phyloP scores from a whole-genome alignment of 2,797 vertebrate species.

The Notolepis coatsorum region DNA sequence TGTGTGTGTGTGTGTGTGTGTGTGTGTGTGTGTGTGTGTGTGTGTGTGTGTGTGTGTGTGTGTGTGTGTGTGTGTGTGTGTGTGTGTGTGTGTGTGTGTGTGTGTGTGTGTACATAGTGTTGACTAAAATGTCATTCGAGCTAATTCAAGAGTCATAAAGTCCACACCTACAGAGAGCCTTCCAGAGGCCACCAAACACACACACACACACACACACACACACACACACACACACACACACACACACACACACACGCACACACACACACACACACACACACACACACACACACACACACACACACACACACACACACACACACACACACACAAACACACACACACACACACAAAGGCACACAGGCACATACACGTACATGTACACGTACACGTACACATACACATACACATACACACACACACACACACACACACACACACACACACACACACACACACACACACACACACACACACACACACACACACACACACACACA shows the following conservation, averaged over 20 bases:
- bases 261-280: slow-evolving; percentile 36
- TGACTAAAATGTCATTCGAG: slow-evolving; percentile 57
- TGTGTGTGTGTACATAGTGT: slow-evolving; percentile 16
- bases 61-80: slow-evolving; percentile 13
- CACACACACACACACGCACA: background rate
- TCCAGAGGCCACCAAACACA: slow-evolving; percentile 58
- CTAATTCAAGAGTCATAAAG: slow-evolving; percentile 53
- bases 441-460: too few relatives aligned
- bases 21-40: slow-evolving; percentile 6
- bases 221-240: slow-evolving; percentile 10
- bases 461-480: slow-evolving; percentile 47
- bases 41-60: slow-evolving; percentile 38
- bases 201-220: slow-evolving; percentile 17
- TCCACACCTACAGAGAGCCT: slow-evolving; percentile 66
- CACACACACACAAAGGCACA: too few relatives aligned
- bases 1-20: slow-evolving; percentile 13
- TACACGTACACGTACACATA: background rate
- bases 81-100: slow-evolving; percentile 6
- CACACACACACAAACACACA: background rate
- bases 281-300: slow-evolving; percentile 51
- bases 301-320: too few relatives aligned
- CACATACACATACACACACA: background rate
- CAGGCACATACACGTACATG: too few relatives aligned
- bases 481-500: too few relatives aligned
- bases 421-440: too few relatives aligned